Evolutionary conservation across 2,888 invertebrate genomes (phyloP).

Genomic region (Lacanobia oleracea): DNA sequence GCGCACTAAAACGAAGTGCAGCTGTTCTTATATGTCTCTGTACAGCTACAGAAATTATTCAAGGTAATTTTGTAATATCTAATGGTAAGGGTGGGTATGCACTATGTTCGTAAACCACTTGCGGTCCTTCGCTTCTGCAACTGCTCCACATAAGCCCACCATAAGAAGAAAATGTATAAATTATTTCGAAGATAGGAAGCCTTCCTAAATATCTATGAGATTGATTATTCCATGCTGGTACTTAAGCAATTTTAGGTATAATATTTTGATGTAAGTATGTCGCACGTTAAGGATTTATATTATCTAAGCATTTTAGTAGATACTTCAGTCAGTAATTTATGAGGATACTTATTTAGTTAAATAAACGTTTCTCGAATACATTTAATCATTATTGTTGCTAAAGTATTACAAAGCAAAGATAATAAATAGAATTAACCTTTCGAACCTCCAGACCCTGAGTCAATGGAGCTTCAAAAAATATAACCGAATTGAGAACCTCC

Average conservation of each 20-base stretch:
- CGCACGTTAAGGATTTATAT: not conserved
- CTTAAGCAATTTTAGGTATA: not conserved
- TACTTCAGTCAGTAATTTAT: constrained; percentile 22
- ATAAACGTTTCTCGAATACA: constrained; percentile 51
- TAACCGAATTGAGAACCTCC: too few relatives aligned
- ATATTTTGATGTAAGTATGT: constrained; percentile 4
- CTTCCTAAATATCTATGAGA: not conserved
- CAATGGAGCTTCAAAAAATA: not conserved
- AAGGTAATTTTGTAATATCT: not conserved
- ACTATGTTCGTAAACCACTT: too few relatives aligned
- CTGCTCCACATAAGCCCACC: too few relatives aligned
- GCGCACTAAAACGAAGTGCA: constrained; percentile 79
- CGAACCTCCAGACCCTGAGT: not conserved
- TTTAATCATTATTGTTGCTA: not conserved
- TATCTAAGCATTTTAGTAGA: not conserved
- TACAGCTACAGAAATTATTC: not conserved
- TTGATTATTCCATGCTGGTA: not conserved
- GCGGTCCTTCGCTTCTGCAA: too few relatives aligned
- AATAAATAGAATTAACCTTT: too few relatives aligned
- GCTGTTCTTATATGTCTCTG: not conserved
- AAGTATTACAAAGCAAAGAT: not conserved
- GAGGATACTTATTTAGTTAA: constrained; percentile 1
- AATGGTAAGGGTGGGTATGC: too few relatives aligned
- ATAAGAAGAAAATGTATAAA: not conserved
- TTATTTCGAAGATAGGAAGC: not conserved